These are phyloP conservation scores for Malurus splendens DNA, from an alignment of 2,797 vertebrate species.

Conservation along the genomic window DNA sequence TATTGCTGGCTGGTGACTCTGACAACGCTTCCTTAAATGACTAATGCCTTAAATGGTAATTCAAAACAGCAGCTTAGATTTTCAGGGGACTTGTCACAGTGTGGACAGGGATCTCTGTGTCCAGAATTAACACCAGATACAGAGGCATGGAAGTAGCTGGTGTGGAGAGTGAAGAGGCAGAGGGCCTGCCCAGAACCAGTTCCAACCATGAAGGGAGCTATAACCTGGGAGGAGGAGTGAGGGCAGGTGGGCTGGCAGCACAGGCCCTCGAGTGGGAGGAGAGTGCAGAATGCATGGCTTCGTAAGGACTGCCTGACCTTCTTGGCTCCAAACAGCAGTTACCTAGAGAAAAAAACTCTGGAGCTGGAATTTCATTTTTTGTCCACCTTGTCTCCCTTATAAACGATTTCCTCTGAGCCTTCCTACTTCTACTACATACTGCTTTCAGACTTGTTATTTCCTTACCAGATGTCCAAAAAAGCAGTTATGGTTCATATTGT, in stretches of 20 bases:
- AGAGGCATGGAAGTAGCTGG: not conserved
- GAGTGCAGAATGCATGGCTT: not conserved
- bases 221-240: not conserved
- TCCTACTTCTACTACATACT: fast-evolving
- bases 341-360: not conserved
- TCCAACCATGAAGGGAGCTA: fast-evolving
- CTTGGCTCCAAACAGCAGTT: not conserved
- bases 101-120: not conserved
- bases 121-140: not conserved
- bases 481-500: fast-evolving
- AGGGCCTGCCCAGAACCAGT: not conserved
- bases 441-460: not conserved
- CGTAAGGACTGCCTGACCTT: not conserved
- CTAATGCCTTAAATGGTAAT: not conserved
- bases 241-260: not conserved
- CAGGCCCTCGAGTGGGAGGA: fast-evolving
- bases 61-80: not conserved
- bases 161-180: not conserved
- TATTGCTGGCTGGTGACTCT: not conserved
- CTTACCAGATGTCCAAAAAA: not conserved
- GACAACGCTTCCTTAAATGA: not conserved
- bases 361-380: not conserved
- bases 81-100: not conserved
- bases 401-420: not conserved
- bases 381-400: not conserved